phyloP scores from a whole-genome alignment of 2,797 vertebrate species.

The Bradypodion ventrale region DNA sequence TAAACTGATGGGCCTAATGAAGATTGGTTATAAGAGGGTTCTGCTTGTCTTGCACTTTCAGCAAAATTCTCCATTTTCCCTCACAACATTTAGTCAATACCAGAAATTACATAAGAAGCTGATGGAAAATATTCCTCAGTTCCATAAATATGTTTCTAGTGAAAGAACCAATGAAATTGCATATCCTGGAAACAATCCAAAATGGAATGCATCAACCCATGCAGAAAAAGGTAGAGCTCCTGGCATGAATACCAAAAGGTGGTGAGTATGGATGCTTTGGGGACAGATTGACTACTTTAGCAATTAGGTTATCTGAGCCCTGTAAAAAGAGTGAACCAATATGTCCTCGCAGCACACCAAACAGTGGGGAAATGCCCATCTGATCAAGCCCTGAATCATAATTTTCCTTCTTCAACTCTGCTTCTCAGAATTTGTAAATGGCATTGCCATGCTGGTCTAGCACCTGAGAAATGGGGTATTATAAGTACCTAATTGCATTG shows the following conservation, averaged over 20 bases:
- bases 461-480: fast-evolving
- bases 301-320: too few relatives aligned
- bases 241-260: too few relatives aligned
- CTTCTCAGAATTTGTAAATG: not conserved
- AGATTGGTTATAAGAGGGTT: conserved; percentile 18
- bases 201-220: too few relatives aligned
- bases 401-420: fast-evolving
- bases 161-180: conserved; percentile 50
- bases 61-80: conserved; percentile 14
- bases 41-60: conserved; percentile 30
- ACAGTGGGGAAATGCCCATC: too few relatives aligned
- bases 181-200: too few relatives aligned
- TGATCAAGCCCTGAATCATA: not conserved
- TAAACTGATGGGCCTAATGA: conserved; percentile 34
- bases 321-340: too few relatives aligned
- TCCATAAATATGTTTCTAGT: conserved; percentile 25
- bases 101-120: conserved; percentile 47
- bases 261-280: too few relatives aligned
- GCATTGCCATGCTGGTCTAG: fast-evolving
- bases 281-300: too few relatives aligned
- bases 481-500: not conserved
- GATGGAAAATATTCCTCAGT: conserved; percentile 35
- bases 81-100: conserved; percentile 34
- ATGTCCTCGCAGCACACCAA: too few relatives aligned
- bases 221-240: too few relatives aligned